phyloP scores from a whole-genome alignment of 1,140 invertebrate genomes.

The Xylocopa sonorina region DNA sequence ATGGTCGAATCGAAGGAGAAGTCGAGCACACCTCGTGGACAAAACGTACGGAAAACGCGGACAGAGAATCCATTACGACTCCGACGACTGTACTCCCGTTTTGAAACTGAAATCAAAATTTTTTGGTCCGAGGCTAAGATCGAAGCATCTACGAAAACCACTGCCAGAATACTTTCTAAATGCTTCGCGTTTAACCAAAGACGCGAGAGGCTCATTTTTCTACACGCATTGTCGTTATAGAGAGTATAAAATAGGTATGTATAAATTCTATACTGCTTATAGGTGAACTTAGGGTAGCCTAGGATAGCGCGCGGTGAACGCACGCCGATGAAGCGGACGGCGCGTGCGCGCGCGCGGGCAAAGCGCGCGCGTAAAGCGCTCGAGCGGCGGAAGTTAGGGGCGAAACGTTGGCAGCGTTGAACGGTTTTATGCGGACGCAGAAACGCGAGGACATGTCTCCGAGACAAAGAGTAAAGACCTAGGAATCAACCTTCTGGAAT shows the following conservation, averaged over 20 bases:
- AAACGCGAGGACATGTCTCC: not conserved
- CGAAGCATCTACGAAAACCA: conserved; percentile 79
- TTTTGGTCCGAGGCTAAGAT: conserved; percentile 76
- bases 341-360: not conserved
- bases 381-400: conserved; percentile 6
- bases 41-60: not conserved
- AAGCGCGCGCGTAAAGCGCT: not conserved
- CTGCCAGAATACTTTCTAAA: conserved; percentile 79
- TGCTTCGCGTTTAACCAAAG: conserved; percentile 80
- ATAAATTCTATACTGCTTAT: conserved; percentile 69
- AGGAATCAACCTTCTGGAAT: not conserved
- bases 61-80: conserved; percentile 8
- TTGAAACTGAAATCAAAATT: conserved; percentile 76
- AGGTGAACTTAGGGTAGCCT: conserved; percentile 68
- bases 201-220: conserved; percentile 81
- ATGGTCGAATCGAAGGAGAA: not conserved
- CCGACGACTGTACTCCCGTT: conserved; percentile 21
- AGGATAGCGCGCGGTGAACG: conserved; percentile 60
- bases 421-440: conserved; percentile 28
- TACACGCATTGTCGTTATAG: conserved; percentile 80
- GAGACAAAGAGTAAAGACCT: not conserved
- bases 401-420: conserved; percentile 22
- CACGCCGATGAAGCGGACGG: conserved; percentile 15
- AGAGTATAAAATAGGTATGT: conserved; percentile 64
- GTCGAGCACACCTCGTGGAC: not conserved